A percentile compares a stretch with the other conserved stretches of the same genome.
These are phyloP conservation scores for Fragum fragum DNA, from an alignment of 2,888 invertebrate species.

Conservation along the genomic window DNA sequence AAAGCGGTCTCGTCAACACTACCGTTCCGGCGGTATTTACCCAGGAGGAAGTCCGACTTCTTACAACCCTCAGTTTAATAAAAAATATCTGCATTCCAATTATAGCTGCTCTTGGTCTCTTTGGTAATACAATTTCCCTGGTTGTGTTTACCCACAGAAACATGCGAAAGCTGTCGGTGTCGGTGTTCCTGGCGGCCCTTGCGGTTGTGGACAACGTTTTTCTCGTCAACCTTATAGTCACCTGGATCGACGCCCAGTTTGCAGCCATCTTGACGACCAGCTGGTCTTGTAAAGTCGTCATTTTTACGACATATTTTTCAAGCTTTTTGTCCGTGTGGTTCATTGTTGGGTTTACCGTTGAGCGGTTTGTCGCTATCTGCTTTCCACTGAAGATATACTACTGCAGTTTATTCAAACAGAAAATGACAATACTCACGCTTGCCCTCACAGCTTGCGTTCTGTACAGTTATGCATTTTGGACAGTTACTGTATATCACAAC, in stretches of 20 bases:
- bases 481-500: conserved; percentile 51
- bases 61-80: background rate
- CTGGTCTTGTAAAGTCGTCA: conserved; percentile 88
- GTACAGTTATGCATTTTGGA: conserved; percentile 76
- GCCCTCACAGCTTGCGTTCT: conserved; percentile 54
- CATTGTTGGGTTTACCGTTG: conserved; percentile 94
- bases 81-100: conserved; percentile 88
- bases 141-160: conserved; percentile 92
- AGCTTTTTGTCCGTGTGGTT: conserved; percentile 94
- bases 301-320: conserved; percentile 88
- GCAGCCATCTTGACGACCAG: conserved; percentile 78
- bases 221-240: conserved; percentile 89
- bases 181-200: conserved; percentile 92
- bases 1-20: background rate
- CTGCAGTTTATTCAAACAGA: conserved; percentile 73
- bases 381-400: conserved; percentile 89
- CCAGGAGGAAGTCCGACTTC: background rate
- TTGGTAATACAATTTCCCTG: conserved; percentile 93
- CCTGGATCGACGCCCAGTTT: conserved; percentile 72
- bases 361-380: conserved; percentile 93
- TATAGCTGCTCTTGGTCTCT: conserved; percentile 90
- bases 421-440: conserved; percentile 63
- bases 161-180: conserved; percentile 91
- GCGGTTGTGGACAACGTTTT: conserved; percentile 88
- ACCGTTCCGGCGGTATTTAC: background rate